Base-by-base conservation (phyloP, 2,113 vertebrate species). In the Silurus glanis region DNA sequence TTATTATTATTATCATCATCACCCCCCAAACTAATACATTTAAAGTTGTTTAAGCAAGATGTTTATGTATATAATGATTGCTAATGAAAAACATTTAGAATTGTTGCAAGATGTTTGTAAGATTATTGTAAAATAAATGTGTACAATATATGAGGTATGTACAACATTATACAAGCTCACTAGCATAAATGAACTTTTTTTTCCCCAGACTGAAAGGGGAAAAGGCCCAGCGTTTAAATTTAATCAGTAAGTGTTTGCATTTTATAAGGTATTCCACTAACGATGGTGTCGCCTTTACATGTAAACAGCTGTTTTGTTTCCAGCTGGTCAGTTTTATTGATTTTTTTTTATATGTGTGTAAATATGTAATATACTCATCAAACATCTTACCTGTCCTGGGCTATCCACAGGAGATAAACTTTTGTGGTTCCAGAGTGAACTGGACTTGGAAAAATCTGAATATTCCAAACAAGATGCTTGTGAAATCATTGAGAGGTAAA, bases 381-480 rank as follows among this genome's bases (percentile, higher is more conserved):
- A 74, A 4, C 71, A 49, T 72, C 19, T 59, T 5, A 8, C 23
- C 21, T 51, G 62, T 62, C 9, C 28, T 75, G 37, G 49, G 90
- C 90, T n/a, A 92, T 84, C 82, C 88, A 7, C 82, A 99, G 98
- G 97, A 87, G 98, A 99, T 91, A 99, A 97, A 90, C 93, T 99
- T 66, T 87, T 95, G 53, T 99, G 98, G 98, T 99, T 99, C 94
- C 97, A 98, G 89, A 95, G 83, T 91, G 95, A 97, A 71, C 91
- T 99, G 89, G 96, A 98, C 81, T 92, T 95, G 5, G 19, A 80
- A 62, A 99, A 97, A 93, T 80, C 85, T 0, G 90, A 91, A 25
- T 99, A 96, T 92, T 95, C 95, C 23, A 97, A 94, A 92, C 95
- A 95, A 90, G 97, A 97, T 64, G 96, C 96, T 62, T 97, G 97